Conservation (phyloP, 2,797 vertebrate species). For the Coendou prehensilis region DNA sequence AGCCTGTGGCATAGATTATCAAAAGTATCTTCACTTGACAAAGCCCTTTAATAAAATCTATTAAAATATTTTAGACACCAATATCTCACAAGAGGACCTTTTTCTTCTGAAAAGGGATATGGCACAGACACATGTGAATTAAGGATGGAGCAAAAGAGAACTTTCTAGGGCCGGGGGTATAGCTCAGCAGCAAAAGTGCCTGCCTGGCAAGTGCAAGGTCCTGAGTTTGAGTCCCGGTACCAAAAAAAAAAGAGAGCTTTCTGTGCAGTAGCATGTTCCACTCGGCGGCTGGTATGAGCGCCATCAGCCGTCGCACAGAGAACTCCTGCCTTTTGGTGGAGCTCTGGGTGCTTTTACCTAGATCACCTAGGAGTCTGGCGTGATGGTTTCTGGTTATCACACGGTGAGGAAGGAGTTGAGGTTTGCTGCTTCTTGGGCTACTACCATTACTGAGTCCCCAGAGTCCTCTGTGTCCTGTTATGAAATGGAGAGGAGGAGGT, state of each 20-base stretch:
- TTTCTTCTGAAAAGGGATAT: background rate
- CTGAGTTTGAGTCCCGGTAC: too few species aligned
- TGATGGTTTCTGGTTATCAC: background rate
- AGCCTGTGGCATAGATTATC: background rate
- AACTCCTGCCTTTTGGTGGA: background rate
- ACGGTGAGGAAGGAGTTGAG: background rate
- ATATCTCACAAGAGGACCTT: background rate
- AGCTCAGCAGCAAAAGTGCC: too few species aligned
- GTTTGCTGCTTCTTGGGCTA: background rate
- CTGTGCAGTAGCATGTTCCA: background rate
- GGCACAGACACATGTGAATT: background rate
- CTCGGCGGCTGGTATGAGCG: background rate
- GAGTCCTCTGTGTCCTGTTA: background rate
- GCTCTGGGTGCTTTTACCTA: background rate
- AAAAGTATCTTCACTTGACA: background rate
- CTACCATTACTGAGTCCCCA: background rate
- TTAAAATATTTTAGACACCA: background rate
- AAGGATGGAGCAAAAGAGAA: background rate
- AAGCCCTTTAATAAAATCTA: background rate
- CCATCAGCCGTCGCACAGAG: background rate
- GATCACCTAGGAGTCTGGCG: background rate
- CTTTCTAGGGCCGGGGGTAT: background rate
- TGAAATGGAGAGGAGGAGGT: background rate
- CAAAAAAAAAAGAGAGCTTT: background rate
- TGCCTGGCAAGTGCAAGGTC: too few species aligned